A percentile compares a stretch with the other conserved stretches of the same genome.
These are phyloP conservation scores for Sebastes hopkinsi DNA, from an alignment of 2,797 vertebrate species.

Conservation along the genomic window DNA sequence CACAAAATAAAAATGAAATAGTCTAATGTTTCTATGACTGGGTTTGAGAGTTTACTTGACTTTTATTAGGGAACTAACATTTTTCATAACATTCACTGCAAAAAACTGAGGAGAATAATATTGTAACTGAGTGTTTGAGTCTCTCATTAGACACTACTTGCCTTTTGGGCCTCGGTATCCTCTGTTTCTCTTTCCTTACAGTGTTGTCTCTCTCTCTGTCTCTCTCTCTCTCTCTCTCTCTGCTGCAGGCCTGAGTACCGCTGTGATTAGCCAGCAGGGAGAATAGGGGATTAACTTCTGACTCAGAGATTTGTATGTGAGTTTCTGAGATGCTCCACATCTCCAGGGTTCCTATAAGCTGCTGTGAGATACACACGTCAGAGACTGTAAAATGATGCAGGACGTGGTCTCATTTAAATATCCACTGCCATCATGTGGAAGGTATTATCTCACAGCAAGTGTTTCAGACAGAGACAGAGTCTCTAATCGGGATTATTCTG, in stretches of 20 bases:
- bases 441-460: constrained; percentile 25
- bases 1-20: not conserved
- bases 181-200: constrained; percentile 19
- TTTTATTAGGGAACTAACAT: not conserved
- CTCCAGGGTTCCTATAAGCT: constrained; percentile 32
- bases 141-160: not conserved
- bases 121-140: not conserved
- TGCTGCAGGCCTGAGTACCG: constrained; percentile 17
- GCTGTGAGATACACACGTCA: constrained; percentile 21
- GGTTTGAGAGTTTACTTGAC: not conserved
- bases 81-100: not conserved
- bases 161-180: not conserved
- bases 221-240: constrained; percentile 1
- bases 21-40: not conserved
- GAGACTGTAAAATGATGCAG: constrained; percentile 13
- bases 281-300: constrained; percentile 64
- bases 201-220: not conserved
- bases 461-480: constrained; percentile 21
- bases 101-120: not conserved
- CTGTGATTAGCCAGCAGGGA: constrained; percentile 55
- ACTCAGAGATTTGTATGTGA: constrained; percentile 52
- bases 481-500: constrained; percentile 27
- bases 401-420: constrained; percentile 31
- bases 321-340: constrained; percentile 39
- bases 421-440: not conserved